Evolutionary conservation across 2,888 invertebrate species (phyloP).

Genomic region (Spodoptera exigua): DNA sequence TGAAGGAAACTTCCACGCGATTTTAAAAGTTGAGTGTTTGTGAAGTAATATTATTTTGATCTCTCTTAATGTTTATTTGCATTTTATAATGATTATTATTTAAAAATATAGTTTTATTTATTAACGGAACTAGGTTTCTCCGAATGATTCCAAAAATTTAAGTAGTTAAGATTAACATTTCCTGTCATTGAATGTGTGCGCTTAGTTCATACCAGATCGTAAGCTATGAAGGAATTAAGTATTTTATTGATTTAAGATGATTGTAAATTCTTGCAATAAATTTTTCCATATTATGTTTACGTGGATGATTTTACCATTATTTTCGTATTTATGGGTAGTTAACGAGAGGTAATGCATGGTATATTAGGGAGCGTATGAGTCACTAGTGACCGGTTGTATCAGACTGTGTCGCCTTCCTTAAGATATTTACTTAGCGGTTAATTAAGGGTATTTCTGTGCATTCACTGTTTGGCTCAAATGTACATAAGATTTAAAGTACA

Average conservation of each 20-base stretch:
- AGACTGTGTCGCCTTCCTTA: conserved; percentile 33
- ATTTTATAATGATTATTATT: conserved; percentile 62
- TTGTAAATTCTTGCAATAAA: conserved; percentile 40
- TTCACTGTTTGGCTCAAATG: conserved; percentile 71
- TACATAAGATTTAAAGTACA: conserved; percentile 77
- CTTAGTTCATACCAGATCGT: conserved; percentile 7
- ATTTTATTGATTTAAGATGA: conserved; percentile 47
- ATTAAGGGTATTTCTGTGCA: conserved; percentile 53
- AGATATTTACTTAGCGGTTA: conserved; percentile 51
- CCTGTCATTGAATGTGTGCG: conserved; percentile 30
- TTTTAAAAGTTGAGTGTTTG: conserved; percentile 43
- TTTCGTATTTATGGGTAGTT: conserved; percentile 41
- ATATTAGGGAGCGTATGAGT: conserved; percentile 11
- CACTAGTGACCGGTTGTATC: conserved; percentile 30
- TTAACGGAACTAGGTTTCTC: conserved; percentile 57
- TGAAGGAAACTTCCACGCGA: conserved; percentile 30
- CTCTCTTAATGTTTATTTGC: conserved; percentile 63
- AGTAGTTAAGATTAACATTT: conserved; percentile 51
- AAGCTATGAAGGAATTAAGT: conserved; percentile 19
- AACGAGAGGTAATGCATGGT: conserved; percentile 36
- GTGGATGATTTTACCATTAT: conserved; percentile 34
- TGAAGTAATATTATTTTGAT: conserved; percentile 61
- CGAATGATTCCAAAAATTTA: conserved; percentile 61
- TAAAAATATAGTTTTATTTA: conserved; percentile 60
- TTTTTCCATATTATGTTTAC: conserved; percentile 34